Base-by-base conservation (phyloP, 2,113 vertebrate genomes). In the Phoenicopterus ruber region DNA sequence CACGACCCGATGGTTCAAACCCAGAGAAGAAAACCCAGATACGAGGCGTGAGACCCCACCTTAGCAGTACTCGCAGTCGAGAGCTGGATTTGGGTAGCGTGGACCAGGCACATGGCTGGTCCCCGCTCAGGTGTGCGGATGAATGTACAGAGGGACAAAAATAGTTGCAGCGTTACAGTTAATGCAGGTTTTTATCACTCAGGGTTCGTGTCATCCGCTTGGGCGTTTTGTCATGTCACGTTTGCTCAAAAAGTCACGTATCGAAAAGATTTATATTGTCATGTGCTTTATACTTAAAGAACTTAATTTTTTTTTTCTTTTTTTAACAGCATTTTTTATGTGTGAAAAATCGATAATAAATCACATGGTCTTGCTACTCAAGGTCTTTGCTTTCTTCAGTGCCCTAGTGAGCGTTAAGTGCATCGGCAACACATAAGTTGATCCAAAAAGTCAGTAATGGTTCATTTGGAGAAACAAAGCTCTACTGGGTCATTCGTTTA, bases 21-120 rank as follows among this genome's bases (percentile, higher is more conserved):
- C 3, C 0, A 0, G 42, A 20, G 17, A 21, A 38, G 11, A 54
- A 65, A 67, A 59, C 46, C 6, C 62, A 61, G 34, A 9, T 13
- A 6, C 0, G 0, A 54, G 17, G 28, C 0, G 0, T 2, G 7
- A 91, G 31, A 34, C 6, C 19, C 7, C 12, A 28, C 13, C 47
- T 71, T 0, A 55, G 21, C 32, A 52, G 17, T 2, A 29, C 7
- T 46, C 40, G 29, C 3, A 11, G 44, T 10, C 6, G 1, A 44
- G 44, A 20, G 8, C 18, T 86, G 76, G 71, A 32, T 77, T 36
- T 47, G 47, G 46, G 18, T 69, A 5, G 4, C 17, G 18, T 16
- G 52, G 32, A n/a, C 10, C 24, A 62, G 36, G 42, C 32, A 26
- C 32, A 17, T 9, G 3, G 1, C 20, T 78, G 42, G 8, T 66